Evolutionary conservation across 2,888 invertebrate species (phyloP).

Genomic region (Drepana falcataria): DNA sequence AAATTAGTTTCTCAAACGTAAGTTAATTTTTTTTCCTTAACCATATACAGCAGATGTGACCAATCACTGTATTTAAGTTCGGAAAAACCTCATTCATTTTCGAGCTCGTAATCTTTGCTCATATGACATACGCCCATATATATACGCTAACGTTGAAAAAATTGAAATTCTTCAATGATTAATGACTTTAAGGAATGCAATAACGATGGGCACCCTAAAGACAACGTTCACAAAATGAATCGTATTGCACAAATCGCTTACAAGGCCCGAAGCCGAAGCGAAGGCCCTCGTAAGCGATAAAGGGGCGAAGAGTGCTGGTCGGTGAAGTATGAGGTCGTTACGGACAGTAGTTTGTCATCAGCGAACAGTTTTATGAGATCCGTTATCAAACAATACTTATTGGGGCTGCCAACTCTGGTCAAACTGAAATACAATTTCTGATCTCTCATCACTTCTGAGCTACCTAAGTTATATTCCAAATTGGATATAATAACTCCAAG

Average conservation of each 20-base stretch:
- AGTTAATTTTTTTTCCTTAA: too few species aligned
- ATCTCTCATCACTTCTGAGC: too few species aligned
- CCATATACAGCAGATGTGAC: too few species aligned
- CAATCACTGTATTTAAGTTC: too few species aligned
- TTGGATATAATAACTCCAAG: too few species aligned
- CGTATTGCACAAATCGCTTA: background rate
- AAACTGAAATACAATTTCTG: too few species aligned
- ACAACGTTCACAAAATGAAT: background rate
- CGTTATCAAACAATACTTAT: constrained; percentile 33
- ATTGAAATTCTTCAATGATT: background rate
- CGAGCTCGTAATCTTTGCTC: too few species aligned
- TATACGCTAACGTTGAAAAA: background rate
- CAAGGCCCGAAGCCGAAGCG: too few species aligned
- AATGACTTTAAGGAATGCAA: background rate
- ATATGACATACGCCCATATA: too few species aligned
- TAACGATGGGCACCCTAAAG: background rate
- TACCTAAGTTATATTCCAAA: too few species aligned
- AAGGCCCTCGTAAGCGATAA: constrained; percentile 13
- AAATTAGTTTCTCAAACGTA: too few species aligned
- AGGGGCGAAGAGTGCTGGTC: constrained; percentile 46
- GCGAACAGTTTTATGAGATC: constrained; percentile 51
- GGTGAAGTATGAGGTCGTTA: constrained; percentile 52
- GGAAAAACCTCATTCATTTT: too few species aligned
- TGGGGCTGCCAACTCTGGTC: background rate
- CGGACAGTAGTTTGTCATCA: constrained; percentile 56